These are phyloP conservation scores for Suillia variegata DNA, from an alignment of 2,888 invertebrate genomes.

Conservation along the genomic window DNA sequence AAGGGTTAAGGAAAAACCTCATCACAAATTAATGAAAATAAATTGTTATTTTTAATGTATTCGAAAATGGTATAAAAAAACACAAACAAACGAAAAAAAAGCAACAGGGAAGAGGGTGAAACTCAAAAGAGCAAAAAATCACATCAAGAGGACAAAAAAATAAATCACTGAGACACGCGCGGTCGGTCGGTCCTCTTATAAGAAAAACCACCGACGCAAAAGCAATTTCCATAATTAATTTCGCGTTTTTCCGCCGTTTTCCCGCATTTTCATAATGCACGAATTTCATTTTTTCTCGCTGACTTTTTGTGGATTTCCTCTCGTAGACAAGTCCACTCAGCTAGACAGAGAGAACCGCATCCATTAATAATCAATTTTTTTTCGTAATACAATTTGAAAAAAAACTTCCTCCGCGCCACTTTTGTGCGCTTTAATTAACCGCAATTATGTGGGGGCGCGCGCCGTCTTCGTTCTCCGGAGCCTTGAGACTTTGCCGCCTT, in stretches of 20 bases:
- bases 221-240: conserved; percentile 48
- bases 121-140: not conserved
- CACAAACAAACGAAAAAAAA: conserved; percentile 9
- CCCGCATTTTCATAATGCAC: conserved; percentile 40
- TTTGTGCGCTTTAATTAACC: conserved; percentile 51
- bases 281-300: too few species aligned
- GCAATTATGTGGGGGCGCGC: conserved; percentile 51
- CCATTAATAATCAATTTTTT: conserved; percentile 34
- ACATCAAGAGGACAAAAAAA: conserved; percentile 11
- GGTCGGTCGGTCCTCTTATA: conserved; percentile 1
- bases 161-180: conserved; percentile 7
- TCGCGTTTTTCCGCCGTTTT: conserved; percentile 43
- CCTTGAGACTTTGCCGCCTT: conserved; percentile 30
- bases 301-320: not conserved
- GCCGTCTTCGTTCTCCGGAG: too few species aligned
- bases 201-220: not conserved
- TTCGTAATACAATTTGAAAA: not conserved
- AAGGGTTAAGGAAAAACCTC: conserved; percentile 11
- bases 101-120: not conserved
- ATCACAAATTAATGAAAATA: conserved; percentile 57
- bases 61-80: not conserved
- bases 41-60: conserved; percentile 43
- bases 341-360: conserved; percentile 13
- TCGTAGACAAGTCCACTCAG: not conserved
- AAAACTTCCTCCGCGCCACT: not conserved